Percentiles rank a stretch among this genome's conserved stretches.
Conservation (phyloP, 2,113 vertebrate genomes). For the Rhinolophus ferrumequinum region DNA sequence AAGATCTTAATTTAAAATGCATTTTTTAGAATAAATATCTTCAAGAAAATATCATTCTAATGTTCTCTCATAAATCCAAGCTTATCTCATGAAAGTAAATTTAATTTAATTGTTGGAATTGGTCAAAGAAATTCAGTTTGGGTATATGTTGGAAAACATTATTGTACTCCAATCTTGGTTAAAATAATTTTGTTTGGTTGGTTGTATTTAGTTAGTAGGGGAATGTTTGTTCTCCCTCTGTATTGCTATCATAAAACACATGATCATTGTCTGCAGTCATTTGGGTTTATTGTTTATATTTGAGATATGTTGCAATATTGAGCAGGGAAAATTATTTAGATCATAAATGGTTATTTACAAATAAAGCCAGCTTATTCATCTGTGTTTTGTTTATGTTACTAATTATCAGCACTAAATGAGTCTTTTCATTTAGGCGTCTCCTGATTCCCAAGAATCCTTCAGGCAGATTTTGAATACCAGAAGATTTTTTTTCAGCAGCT, state of each 20-base stretch:
- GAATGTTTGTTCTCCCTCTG: constrained; percentile 17
- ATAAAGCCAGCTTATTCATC: constrained; percentile 64
- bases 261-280: constrained; percentile 18
- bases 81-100: constrained; percentile 28
- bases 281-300: constrained; percentile 57
- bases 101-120: not conserved
- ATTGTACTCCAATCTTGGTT: not conserved
- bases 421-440: constrained; percentile 8
- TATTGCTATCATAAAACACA: constrained; percentile 34
- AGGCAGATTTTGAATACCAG: constrained; percentile 44
- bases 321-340: constrained; percentile 53
- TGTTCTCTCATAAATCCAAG: constrained; percentile 25
- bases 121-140: not conserved
- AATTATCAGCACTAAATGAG: constrained; percentile 59
- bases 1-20: not conserved
- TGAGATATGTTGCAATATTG: constrained; percentile 48
- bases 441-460: constrained; percentile 31
- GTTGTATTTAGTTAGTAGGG: not conserved
- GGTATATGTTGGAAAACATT: not conserved
- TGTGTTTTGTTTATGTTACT: constrained; percentile 51
- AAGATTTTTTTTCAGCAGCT: constrained; percentile 50
- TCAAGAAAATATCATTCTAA: constrained; percentile 18
- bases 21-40: not conserved
- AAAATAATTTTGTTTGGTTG: not conserved
- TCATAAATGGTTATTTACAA: constrained; percentile 65